Evolutionary conservation across 1,140 invertebrate species (phyloP), one percentile per base, ranked within the genome.

Genomic region (Amphibalanus amphitrite): DNA sequence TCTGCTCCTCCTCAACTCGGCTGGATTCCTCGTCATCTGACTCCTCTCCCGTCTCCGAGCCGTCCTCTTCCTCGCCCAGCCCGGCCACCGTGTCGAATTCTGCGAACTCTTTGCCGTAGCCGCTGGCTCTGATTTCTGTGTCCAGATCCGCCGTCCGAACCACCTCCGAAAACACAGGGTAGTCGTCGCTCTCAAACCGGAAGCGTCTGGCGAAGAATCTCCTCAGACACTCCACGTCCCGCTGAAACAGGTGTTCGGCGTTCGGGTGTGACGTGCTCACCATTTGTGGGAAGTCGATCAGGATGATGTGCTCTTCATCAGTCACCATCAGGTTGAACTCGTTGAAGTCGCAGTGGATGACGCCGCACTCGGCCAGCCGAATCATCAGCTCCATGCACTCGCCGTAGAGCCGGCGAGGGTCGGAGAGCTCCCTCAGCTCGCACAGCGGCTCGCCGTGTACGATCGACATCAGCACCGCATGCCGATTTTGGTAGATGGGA

Each of bases 261-360:
- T 98, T 96, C 28, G 83, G 79, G 82, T 98, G 96, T 69, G 87
- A 88, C 0, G 89, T 97, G 10, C 95, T 97, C 67, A 99, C 86
- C 96, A 99, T 99, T 84, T 99, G 97, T 1, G 97, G 97, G 81
- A 99, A 99, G 84, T 99, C 97, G 78, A 99, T 98, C 71, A 99
- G 82, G 67, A 95, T 83, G 0, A 96, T 88, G 38, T 88, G 89
- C 0, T 90, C 86, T 29, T 82, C 80, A 76, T 92, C 86, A 30
- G 86, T 86, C 0, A 98, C 82, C 86, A 98, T 93, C 69, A 98
- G 87, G 79, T 98, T 99, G 79, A 99, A 99, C 83, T 99, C 97
- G 80, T 99, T 99, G 77, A 98, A 98, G 84, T 99, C 97, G 3
- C 95, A 92, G 81, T 99, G 97, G 77, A 99, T 98, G 0, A 99